These are phyloP conservation scores for Anabacerthia variegaticeps DNA, from an alignment of 2,797 vertebrate species.

Conservation along the genomic window DNA sequence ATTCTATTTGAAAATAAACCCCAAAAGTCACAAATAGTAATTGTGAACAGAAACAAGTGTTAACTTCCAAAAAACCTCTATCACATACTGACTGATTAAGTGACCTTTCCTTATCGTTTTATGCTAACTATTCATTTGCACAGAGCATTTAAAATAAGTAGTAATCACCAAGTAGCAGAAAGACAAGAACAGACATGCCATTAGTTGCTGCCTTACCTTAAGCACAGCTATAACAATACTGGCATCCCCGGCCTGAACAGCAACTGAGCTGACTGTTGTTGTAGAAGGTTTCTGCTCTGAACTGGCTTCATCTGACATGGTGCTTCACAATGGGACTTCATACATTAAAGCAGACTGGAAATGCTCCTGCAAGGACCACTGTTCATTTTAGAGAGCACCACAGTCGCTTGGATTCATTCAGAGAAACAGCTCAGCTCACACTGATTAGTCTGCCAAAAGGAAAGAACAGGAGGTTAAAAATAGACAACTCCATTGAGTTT, in stretches of 20 bases:
- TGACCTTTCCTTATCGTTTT: not conserved
- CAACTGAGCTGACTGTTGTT: constrained; percentile 89
- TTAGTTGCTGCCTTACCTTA: constrained; percentile 80
- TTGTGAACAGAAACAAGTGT: not conserved
- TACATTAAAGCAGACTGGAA: not conserved
- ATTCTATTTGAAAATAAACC: not conserved
- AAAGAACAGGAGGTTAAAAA: constrained; percentile 87
- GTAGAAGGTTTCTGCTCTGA: constrained; percentile 72
- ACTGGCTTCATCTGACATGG: constrained; percentile 74
- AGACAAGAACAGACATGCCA: not conserved
- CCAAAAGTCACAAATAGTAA: not conserved
- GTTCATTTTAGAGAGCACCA: constrained; percentile 53
- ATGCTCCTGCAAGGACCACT: not conserved
- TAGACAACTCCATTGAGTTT: constrained; percentile 86
- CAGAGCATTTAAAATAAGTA: not conserved
- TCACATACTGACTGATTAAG: not conserved
- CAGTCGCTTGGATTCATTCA: constrained; percentile 68
- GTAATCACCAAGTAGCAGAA: not conserved
- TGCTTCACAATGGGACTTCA: constrained; percentile 36
- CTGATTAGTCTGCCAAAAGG: constrained; percentile 78
- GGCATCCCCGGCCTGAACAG: constrained; percentile 86
- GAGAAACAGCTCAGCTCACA: constrained; percentile 72
- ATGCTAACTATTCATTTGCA: not conserved
- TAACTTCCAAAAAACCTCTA: not conserved
- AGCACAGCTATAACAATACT: constrained; percentile 85